Base-by-base conservation (phyloP, 1,140 invertebrate species). In the Arctopsyche grandis region DNA sequence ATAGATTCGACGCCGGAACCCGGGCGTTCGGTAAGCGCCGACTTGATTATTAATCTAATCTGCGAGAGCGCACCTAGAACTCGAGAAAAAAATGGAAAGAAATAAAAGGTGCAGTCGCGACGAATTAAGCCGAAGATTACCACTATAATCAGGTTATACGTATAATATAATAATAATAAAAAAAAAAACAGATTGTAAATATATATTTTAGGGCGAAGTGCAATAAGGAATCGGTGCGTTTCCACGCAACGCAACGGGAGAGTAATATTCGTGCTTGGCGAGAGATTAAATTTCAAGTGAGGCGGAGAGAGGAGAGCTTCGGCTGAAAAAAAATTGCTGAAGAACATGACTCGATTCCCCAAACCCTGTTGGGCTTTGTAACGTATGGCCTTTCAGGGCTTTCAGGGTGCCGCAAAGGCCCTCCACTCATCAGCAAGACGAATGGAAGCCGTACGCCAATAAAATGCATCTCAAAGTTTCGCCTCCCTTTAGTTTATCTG, bases 231-330 rank as follows among this genome's bases (percentile, higher is more conserved):
- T 38, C 26, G 63, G 63, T 12, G 21, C 44, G 44, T 74, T 48
- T 29, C 71, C 22, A 46, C 43, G 71, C 48, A 14, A 52, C 71
- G 71, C 69, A 21, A 48, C n/a, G 44, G 7, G 24, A 9, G 48
- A 21, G 58, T 56, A 24, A 76, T 76, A 63, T 52, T 44, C 56
- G 63, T 29, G 26, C 74, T 56, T 52, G 10, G 44, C 44, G 12
- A 74, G 70, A 76, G 74, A 76, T 76, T 76, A 76, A 76, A 76
- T 60, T 76, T 63, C 24, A 14, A 76, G 74, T 16, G 26, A 24
- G 60, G 52, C 22, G 56, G 16, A n/a, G n/a, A n/a, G n/a, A 22
- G 19, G 10, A 14, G 63, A 12, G 22, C 21, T 21, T 19, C 19
- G 63, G n/a, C 9, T 60, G 60, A 14, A 22, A 58, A 76, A 73